A percentile compares a stretch with the other conserved stretches of the same genome.
Evolutionary conservation across 1,140 invertebrate species (phyloP).

Genomic region (Drosophila sp.): DNA sequence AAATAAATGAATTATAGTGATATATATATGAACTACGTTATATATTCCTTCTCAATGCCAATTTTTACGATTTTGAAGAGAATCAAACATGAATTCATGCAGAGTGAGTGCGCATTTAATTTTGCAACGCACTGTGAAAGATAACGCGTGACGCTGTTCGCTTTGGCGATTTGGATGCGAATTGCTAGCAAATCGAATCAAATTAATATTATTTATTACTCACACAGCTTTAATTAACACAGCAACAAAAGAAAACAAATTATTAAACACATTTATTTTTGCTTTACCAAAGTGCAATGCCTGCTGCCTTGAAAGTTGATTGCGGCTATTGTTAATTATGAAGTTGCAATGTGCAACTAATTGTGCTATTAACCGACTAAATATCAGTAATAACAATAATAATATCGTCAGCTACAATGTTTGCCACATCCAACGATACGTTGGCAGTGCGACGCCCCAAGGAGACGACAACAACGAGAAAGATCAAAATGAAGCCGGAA

Average conservation of each 20-base stretch:
- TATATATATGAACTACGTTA: conserved; percentile 2
- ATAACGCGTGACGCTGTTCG: conserved; percentile 59
- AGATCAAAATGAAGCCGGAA: conserved; percentile 55
- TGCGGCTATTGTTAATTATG: conserved; percentile 27
- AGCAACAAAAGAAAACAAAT: conserved; percentile 19
- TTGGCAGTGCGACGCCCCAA: conserved; percentile 50
- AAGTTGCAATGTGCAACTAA: conserved; percentile 50
- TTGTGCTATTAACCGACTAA: conserved; percentile 48
- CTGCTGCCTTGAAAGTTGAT: conserved; percentile 54
- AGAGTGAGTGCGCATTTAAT: conserved; percentile 66
- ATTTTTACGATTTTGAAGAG: conserved; percentile 62
- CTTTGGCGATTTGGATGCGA: conserved; percentile 32
- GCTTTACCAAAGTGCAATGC: conserved; percentile 57
- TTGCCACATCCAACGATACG: conserved; percentile 61
- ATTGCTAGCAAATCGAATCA: conserved; percentile 54
- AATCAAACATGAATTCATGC: conserved; percentile 71
- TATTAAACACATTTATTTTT: conserved; percentile 17
- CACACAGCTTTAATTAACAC: conserved; percentile 66
- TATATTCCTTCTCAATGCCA: conserved; percentile 31
- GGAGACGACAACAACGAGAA: conserved; percentile 35
- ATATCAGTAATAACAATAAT: conserved; percentile 61
- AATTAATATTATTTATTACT: conserved; percentile 57
- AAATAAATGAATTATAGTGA: conserved; percentile 7
- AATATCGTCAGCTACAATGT: conserved; percentile 48
- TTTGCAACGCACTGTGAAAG: conserved; percentile 53